These are phyloP conservation scores for Teleogryllus occipitalis DNA, from an alignment of 1,140 invertebrate genomes.

Conservation along the genomic window DNA sequence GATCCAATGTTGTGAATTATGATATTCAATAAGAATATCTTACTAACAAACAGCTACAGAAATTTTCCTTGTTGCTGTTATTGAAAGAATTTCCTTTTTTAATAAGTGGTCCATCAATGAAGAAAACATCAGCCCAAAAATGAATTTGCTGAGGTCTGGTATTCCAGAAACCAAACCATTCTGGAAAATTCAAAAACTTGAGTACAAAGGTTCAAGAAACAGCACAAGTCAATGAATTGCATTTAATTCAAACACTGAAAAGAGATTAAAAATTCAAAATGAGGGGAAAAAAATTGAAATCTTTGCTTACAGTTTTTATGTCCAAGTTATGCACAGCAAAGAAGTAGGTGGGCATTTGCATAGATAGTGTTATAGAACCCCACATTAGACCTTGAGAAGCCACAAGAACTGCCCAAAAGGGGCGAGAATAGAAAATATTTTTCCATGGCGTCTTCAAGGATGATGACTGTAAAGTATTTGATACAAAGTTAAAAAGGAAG, in stretches of 20 bases:
- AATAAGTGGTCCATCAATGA: slow-evolving; percentile 19
- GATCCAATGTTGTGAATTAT: not conserved
- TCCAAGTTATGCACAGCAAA: slow-evolving; percentile 48
- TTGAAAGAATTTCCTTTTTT: slow-evolving; percentile 12
- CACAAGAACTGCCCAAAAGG: slow-evolving; percentile 28
- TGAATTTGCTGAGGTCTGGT: slow-evolving; percentile 23
- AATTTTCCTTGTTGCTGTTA: slow-evolving; percentile 21
- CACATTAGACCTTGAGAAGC: slow-evolving; percentile 27
- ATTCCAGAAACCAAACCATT: slow-evolving; percentile 22
- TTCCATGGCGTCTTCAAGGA: slow-evolving; percentile 38
- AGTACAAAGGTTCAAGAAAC: no score
- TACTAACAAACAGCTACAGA: slow-evolving; percentile 17
- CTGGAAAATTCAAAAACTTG: slow-evolving; percentile 6
- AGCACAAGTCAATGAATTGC: not conserved
- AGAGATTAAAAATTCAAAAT: not conserved
- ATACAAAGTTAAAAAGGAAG: no score
- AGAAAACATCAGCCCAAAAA: slow-evolving; percentile 20
- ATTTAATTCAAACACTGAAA: slow-evolving; percentile 9
- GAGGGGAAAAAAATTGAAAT: not conserved
- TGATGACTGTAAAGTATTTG: not conserved
- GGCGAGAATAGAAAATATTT: slow-evolving; percentile 41
- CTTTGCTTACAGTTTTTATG: slow-evolving; percentile 40
- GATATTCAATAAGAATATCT: not conserved
- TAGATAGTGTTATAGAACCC: slow-evolving; percentile 47
- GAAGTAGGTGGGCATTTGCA: slow-evolving; percentile 52